Evolutionary conservation across 2,888 invertebrate genomes (phyloP), one percentile per base, ranked within the genome.

Genomic region (Meloe dianella): DNA sequence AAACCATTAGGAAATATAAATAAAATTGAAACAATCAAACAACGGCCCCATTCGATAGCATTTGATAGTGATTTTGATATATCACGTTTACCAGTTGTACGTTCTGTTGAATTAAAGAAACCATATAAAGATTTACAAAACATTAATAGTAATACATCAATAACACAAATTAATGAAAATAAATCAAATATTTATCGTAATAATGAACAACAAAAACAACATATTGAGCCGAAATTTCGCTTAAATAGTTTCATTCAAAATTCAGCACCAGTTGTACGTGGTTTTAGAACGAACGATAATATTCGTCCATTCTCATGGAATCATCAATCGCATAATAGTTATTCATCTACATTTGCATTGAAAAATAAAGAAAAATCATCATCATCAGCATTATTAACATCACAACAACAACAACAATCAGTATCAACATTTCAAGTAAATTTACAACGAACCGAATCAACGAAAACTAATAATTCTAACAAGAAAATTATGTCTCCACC

Each of bases 51-150:
- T 74, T 83, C 80, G 10, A 80, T 81, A 59, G 83, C 81, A 35
- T 79, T 80, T 65, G 81, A 80, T 63, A 75, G 71, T 60, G 80
- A 75, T 65, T 79, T 77, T 54, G 84, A 83, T 68, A 78, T 82
- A 20, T 83, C 84, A 2, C 74, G 84, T 62, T 82, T 85, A 41
- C 86, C 86, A 29, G 82, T 86, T 17, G 86, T 86, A 8, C 75
- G 85, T 69, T 81, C 85, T 4, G 86, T 86, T 0, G 86, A 86
- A 75, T 77, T 86, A 22, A 86, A 86, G 71, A 86, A 86, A 73
- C 80, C 83, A 0, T 84, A 80, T 70, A 80, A 75, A 70, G 80
- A 81, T 60, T 66, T 75, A 24, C 75, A 76, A 47, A 74, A 68
- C 38, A 77, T 76, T 58, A 64, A 63, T 32, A 35, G 1, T 35